Evolutionary conservation across 2,888 invertebrate species (phyloP).

Genomic region (Netelia melanura): DNA sequence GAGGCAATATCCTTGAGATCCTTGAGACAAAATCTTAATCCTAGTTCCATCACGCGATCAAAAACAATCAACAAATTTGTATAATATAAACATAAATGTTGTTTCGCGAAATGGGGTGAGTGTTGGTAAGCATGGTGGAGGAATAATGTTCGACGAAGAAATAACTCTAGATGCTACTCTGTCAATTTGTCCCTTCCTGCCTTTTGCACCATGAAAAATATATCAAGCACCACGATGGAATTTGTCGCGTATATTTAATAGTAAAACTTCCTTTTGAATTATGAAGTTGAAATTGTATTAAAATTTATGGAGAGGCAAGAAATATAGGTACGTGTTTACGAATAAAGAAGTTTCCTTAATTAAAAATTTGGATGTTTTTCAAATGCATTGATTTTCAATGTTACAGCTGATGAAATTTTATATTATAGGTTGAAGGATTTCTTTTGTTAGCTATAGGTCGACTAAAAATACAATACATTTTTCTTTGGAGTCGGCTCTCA

Average conservation of each 20-base stretch:
- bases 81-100: background rate
- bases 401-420: too few relatives aligned
- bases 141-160: background rate
- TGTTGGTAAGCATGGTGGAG: background rate
- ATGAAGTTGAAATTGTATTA: background rate
- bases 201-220: background rate
- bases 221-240: background rate
- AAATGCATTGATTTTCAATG: too few relatives aligned
- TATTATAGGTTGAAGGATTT: too few relatives aligned
- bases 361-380: too few relatives aligned
- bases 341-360: too few relatives aligned
- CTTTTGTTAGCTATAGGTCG: too few relatives aligned
- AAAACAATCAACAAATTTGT: background rate
- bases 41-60: background rate
- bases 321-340: too few relatives aligned
- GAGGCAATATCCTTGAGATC: too few relatives aligned
- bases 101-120: background rate
- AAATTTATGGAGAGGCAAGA: background rate
- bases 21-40: background rate
- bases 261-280: background rate
- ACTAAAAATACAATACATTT: too few relatives aligned
- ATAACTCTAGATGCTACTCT: background rate
- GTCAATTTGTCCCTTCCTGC: background rate
- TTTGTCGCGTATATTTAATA: background rate
- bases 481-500: too few relatives aligned